Evolutionary conservation across 2,888 invertebrate species (phyloP).

Genomic region (Philereme transversata): DNA sequence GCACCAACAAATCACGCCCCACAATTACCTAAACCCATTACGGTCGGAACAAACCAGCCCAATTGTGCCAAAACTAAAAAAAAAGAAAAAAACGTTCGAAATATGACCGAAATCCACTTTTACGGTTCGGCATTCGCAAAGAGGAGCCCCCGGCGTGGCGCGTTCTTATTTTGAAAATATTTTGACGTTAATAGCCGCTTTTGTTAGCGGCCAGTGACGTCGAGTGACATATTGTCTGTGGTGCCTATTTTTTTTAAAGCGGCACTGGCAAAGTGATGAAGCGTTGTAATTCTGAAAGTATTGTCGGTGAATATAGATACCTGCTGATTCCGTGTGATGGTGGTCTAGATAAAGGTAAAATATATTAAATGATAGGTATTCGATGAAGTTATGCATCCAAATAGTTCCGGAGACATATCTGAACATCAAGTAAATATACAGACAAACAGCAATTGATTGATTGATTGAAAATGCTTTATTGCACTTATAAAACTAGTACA

Average conservation of each 20-base stretch:
- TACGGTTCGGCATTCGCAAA: conserved; percentile 63
- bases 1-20: conserved; percentile 26
- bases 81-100: conserved; percentile 23
- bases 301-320: conserved; percentile 31
- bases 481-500: too few species aligned
- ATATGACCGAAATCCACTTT: conserved; percentile 39
- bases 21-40: conserved; percentile 34
- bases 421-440: too few species aligned
- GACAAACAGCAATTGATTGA: too few species aligned
- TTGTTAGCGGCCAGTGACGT: conserved; percentile 52
- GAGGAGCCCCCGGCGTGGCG: conserved; percentile 63
- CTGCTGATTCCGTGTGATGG: conserved; percentile 27
- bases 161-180: conserved; percentile 80
- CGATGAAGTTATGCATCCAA: too few species aligned
- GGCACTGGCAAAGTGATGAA: conserved; percentile 33
- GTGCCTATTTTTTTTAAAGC: conserved; percentile 31
- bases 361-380: neutral
- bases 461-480: too few species aligned
- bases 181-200: conserved; percentile 79
- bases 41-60: conserved; percentile 36
- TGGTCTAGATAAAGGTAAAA: conserved; percentile 35
- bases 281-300: conserved; percentile 28
- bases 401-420: too few species aligned
- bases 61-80: conserved; percentile 35
- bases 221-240: conserved; percentile 67